phyloP scores from a whole-genome alignment of 2,888 invertebrate species.

The Automeris io region DNA sequence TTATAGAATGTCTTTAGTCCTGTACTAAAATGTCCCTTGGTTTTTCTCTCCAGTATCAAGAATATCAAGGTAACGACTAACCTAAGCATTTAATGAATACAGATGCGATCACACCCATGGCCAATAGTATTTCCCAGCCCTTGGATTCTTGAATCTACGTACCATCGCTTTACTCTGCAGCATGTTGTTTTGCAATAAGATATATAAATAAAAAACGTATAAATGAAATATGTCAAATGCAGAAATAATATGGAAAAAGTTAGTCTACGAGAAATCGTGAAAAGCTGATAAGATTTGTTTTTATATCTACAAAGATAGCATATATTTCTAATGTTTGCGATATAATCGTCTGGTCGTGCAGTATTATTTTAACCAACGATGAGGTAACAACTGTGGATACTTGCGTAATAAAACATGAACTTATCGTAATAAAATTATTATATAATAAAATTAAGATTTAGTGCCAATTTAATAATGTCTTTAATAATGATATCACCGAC shows the following conservation, averaged over 20 bases:
- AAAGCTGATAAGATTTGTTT: background rate
- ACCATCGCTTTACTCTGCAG: too few relatives aligned
- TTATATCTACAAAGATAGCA: background rate
- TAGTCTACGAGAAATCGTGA: background rate
- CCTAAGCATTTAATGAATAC: too few relatives aligned
- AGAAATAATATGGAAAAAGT: background rate
- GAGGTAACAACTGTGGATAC: background rate
- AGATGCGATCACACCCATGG: too few relatives aligned
- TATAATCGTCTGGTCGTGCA: background rate
- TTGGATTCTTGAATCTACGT: too few relatives aligned
- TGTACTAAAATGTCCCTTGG: too few relatives aligned
- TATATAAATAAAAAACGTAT: background rate
- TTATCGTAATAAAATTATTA: too few relatives aligned
- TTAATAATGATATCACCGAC: constrained; percentile 14
- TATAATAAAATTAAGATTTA: too few relatives aligned
- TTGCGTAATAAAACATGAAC: background rate
- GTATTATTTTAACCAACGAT: background rate
- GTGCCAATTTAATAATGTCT: background rate
- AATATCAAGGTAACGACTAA: too few relatives aligned
- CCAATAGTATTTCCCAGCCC: too few relatives aligned
- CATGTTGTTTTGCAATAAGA: background rate
- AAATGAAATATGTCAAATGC: too few relatives aligned
- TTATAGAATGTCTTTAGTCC: too few relatives aligned
- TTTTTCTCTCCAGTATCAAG: too few relatives aligned
- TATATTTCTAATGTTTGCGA: background rate